Base-by-base conservation (phyloP, 2,888 invertebrate species). In the Epistrophe eligans region DNA sequence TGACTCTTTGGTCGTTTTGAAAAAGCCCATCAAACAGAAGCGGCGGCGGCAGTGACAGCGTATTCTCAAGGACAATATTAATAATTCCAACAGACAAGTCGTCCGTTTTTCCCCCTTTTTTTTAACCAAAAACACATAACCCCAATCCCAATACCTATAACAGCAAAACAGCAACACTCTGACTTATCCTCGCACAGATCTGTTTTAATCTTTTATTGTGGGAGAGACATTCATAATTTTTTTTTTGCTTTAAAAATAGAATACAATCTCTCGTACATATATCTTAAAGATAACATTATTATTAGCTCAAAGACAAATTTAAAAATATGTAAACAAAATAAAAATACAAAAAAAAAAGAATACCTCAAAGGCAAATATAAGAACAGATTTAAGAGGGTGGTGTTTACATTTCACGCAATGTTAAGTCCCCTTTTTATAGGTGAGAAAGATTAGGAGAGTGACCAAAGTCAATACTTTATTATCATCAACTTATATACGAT, bases 51-150 rank as follows among this genome's bases (percentile, higher is more conserved):
- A 9, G 35, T 32, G 32, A 7, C 9, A 9, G 15, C 7, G 64
- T 79, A 72, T 71, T 87, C 83, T 87, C 87, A 87, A 87, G 87
- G 87, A 87, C 87, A 72, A 71, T 79, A 79, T 83, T 76, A 83
- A 87, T 87, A 79, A 87, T 87, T 79, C 55, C 79, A 79, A 60
- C 79, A 79, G 87, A 87, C 80, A 85, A 77, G 72, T 81, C 55
- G 70, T 76, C 66, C 77, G 67, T 52, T 55, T 35, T 55, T 55
- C 38, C 55, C 52, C 45, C 24, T 19, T 38, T 28, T 13, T 17
- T 13, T 7, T 55, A 55, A 55, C 15, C n/a, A n/a, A 55, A 15
- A 55, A 15, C 15, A 55, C 28, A 55, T 28, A 32, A 7, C 40
- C 17, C 57, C 57, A 24, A 24, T 24, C 24, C 24, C 48, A 10